Evolutionary conservation across 2,888 invertebrate genomes (phyloP), one percentile per base, ranked within the genome.

Genomic region (Clanis bilineata): DNA sequence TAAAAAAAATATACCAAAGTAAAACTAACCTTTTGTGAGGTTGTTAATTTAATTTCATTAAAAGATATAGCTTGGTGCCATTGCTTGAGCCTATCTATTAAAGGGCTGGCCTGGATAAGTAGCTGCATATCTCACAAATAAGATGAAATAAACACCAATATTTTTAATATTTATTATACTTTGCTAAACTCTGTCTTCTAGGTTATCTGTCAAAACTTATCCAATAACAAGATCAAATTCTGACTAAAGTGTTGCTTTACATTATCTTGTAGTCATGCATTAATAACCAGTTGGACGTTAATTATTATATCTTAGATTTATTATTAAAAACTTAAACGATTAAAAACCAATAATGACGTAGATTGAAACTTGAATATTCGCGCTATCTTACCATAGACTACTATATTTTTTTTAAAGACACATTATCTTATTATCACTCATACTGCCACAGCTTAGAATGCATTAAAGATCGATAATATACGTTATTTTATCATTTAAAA

Each of bases 11-110:
- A 41, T 56, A 39, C n/a, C n/a, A n/a, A n/a, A n/a, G n/a, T n/a
- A 58, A 65, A 54, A 72, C 69, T 69, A 83, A 96, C 95, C 94
- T 95, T 96, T 88, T 95, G 95, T 59, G 95, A 94, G 68, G 94
- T 94, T 66, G 95, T 93, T 70, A 95, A 84, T 63, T 93, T 89
- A 69, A 94, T 85, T 76, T 93, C 85, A 71, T 76, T 85, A 71
- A 88, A 88, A 56, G 88, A 85, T 64, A 91, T 72, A 59, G 83
- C 77, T 65, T 92, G 92, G 67, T 90, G 92, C 77, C 94, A 87
- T 70, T 92, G 83, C 70, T 92, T 92, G 64, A 94, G 76, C 80
- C 93, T 93, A 63, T 93, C 93, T 63, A 93, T 73, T 63, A 93
- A 80, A 41, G 93, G 93, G 68, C 88, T 93, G 66, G 93, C 90